These are phyloP conservation scores for Mallateleia sp. DNA, from an alignment of 2,888 invertebrate species.

Conservation along the genomic window DNA sequence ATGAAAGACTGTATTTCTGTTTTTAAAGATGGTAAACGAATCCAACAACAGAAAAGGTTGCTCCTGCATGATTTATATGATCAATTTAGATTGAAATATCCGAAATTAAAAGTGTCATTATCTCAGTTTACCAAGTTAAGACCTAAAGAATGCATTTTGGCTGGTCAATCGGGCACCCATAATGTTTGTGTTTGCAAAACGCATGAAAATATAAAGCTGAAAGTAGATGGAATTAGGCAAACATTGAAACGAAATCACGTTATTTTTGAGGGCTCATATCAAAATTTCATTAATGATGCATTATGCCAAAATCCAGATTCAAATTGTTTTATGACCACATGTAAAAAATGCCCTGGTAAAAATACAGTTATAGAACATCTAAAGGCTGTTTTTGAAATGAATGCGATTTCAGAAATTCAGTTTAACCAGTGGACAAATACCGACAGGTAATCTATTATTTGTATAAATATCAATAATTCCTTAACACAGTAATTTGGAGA, in stretches of 20 bases:
- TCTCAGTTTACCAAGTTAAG: constrained; percentile 4
- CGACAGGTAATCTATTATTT: constrained; percentile 32
- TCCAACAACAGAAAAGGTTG: constrained; percentile 17
- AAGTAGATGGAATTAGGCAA: constrained; percentile 5
- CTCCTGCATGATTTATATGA: neutral
- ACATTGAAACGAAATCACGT: neutral
- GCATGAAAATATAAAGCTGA: constrained; percentile 5
- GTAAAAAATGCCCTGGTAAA: constrained; percentile 3
- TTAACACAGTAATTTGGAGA: too few relatives aligned
- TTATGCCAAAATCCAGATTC: neutral
- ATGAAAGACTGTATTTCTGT: constrained; percentile 36
- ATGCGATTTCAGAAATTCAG: constrained; percentile 12
- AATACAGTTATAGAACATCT: neutral
- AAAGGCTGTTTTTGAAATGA: neutral
- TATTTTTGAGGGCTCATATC: neutral
- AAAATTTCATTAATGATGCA: constrained; percentile 5
- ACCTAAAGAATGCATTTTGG: constrained; percentile 12
- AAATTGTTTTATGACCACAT: neutral
- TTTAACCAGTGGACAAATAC: constrained; percentile 37
- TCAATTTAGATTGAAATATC: constrained; percentile 1
- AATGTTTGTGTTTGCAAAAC: constrained; percentile 42
- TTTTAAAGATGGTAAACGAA: constrained; percentile 23
- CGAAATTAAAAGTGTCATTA: constrained; percentile 6
- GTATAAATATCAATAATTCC: neutral
- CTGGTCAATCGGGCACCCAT: constrained; percentile 10